phyloP scores from a whole-genome alignment of 2,888 invertebrate genomes.

The Pheosia tremula region DNA sequence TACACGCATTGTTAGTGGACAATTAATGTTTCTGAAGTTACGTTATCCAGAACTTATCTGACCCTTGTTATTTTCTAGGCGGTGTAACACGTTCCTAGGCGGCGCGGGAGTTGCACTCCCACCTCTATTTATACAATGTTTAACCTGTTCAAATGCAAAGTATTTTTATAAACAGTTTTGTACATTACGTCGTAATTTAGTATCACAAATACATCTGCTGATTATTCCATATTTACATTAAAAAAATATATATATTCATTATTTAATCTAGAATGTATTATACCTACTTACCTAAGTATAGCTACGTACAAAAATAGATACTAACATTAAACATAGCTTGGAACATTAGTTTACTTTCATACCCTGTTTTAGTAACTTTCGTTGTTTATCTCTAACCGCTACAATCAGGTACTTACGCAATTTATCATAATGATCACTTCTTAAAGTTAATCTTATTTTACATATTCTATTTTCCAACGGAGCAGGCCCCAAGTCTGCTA shows the following conservation, averaged over 20 bases:
- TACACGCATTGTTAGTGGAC: background rate
- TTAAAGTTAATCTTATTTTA: background rate
- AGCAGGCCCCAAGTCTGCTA: no score
- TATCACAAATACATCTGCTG: no score
- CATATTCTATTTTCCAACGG: no score
- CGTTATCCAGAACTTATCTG: no score
- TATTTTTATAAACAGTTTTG: no score
- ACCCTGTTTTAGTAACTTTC: slow-evolving; percentile 30
- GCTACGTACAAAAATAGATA: background rate
- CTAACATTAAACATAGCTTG: slow-evolving; percentile 16
- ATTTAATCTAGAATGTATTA: background rate
- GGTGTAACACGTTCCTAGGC: no score
- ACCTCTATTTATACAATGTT: no score
- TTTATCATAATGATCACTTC: background rate
- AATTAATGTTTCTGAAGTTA: no score
- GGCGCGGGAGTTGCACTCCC: no score
- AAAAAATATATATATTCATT: background rate
- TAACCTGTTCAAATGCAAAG: no score
- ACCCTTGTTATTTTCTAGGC: no score
- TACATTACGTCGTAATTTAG: no score
- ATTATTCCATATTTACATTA: background rate
- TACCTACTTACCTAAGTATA: background rate
- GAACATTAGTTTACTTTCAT: slow-evolving; percentile 18
- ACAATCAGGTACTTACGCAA: slow-evolving; percentile 2
- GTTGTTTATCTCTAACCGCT: slow-evolving; percentile 15